Base-by-base conservation (phyloP, 2,888 invertebrate genomes). In the Thalpophila matura region DNA sequence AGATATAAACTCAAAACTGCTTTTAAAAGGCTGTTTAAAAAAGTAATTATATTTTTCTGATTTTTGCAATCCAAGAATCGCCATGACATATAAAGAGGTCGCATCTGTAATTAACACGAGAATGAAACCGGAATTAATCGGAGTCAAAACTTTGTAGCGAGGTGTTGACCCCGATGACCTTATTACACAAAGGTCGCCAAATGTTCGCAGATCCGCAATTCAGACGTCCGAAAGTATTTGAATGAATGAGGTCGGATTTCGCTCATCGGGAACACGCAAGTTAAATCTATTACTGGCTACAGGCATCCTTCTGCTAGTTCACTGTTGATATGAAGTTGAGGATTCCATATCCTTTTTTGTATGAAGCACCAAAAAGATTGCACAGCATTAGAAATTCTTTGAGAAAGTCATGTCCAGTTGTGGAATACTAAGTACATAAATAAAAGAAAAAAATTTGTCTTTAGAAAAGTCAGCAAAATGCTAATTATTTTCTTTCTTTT, bases 221-320 rank as follows among this genome's bases (percentile, higher is more conserved):
- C 84, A 53, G 90, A 87, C n/a, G 50, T 58, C 57, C 45, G 38
- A 58, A 51, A 10, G 18, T 47, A 63, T 57, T 60, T 64, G 64
- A 71, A 71, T 74, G 68, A 78, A 74, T 65, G 75, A 65, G 78
- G 72, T 77, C 71, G 62, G 38, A 67, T 71, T 61, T 62, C 42
- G 46, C 58, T 70, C 57, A 50, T 46, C 58, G 46, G 26, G 46
- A 76, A 45, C 77, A 69, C 69, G 57, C 56, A 57, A 47, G 43
- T 61, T 45, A 45, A 55, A 61, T 62, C 62, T 63, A 71, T 64
- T 61, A 59, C 45, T 45, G 54, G 53, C 35, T 54, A 35, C 18
- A 72, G 45, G 45, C 46, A 50, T 62, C 33, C 12, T 31, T 12
- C 43, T 43, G 47, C 55, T 37, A 22, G 50, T 51, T 43, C 22